A percentile compares a stretch with the other conserved stretches of the same genome.
phyloP scores from a whole-genome alignment of 2,888 invertebrate species.

The Eremobia ochroleuca region DNA sequence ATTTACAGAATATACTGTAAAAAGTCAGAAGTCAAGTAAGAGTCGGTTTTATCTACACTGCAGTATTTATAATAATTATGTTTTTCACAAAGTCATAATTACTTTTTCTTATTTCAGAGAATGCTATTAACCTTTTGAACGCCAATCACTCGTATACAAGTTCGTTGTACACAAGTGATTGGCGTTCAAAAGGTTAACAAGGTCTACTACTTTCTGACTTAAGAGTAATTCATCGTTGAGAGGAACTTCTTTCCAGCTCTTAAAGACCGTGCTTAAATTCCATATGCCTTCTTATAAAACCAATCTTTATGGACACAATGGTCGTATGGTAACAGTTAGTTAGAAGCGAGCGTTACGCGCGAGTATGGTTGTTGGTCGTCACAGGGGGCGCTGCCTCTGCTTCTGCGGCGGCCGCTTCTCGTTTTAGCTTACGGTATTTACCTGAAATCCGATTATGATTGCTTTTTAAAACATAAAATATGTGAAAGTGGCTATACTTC shows the following conservation, averaged over 20 bases:
- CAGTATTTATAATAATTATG: not conserved
- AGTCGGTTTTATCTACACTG: conserved; percentile 16
- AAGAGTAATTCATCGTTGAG: not conserved
- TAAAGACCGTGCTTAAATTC: not conserved
- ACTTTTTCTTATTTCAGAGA: not conserved
- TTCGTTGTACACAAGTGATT: too few species aligned
- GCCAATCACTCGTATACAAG: too few species aligned
- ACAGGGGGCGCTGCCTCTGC: conserved; percentile 85
- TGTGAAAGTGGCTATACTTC: not conserved
- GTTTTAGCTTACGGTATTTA: conserved; percentile 92
- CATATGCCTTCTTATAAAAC: conserved; percentile 8
- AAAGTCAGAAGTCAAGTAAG: conserved; percentile 6
- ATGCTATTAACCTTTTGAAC: not conserved
- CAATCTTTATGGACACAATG: conserved; percentile 10
- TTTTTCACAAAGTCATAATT: not conserved
- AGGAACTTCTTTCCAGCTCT: not conserved
- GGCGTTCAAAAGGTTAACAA: too few species aligned
- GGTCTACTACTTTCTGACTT: not conserved
- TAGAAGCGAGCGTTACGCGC: conserved; percentile 75
- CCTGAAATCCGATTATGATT: conserved; percentile 80
- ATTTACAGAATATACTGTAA: conserved; percentile 53
- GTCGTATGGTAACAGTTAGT: conserved; percentile 1
- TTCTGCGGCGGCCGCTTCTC: conserved; percentile 88
- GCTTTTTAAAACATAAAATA: not conserved
- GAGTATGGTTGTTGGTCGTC: conserved; percentile 87